Evolutionary conservation across 1,140 invertebrate genomes (phyloP), one percentile per base, ranked within the genome.

Genomic region (Drosophila burlai): DNA sequence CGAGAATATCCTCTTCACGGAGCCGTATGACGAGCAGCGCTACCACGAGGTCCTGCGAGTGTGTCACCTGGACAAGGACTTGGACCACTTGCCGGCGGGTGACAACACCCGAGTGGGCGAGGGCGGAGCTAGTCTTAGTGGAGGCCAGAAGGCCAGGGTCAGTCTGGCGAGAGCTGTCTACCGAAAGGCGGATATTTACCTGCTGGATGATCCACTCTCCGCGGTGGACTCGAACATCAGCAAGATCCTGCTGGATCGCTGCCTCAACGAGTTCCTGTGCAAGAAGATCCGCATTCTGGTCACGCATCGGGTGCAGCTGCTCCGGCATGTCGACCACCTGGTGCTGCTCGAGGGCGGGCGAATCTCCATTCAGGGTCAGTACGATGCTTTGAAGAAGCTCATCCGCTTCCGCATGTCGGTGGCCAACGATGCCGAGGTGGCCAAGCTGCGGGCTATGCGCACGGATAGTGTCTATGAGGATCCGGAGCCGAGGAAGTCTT

Each of bases 271-370:
- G 7, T 96, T 95, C 79, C 93, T 98, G 16, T 58, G 94, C 94
- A 96, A 93, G 94, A 97, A 94, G 95, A 97, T 94, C 82, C 97
- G 93, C 3, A 96, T 96, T 10, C 93, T 99, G 38, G 97, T 98
- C 10, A 99, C 97, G 0, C 97, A 99, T 94, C 97, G 98, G 83
- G 94, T 98, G 8, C 97, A 98, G 73, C 96, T 97, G 84, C 94
- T 99, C 6, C 96, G 96, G 83, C 93, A 95, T 49, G 97, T 96
- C 1, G 95, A 97, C 87, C 95, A 94, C 83, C 93, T 95, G 91
- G 93, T 98, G 9, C 95, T 95, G 79, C 94, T 94, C 42, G 94
- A 94, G 40, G 94, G 95, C 92, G 96, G 95, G 0, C 81, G 72
- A 11, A 83, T 93, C 31, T 68, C 93, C 24, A 74, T 91, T 0